Conservation (phyloP, 1,140 invertebrate species). For the Notospermus geniculatus region DNA sequence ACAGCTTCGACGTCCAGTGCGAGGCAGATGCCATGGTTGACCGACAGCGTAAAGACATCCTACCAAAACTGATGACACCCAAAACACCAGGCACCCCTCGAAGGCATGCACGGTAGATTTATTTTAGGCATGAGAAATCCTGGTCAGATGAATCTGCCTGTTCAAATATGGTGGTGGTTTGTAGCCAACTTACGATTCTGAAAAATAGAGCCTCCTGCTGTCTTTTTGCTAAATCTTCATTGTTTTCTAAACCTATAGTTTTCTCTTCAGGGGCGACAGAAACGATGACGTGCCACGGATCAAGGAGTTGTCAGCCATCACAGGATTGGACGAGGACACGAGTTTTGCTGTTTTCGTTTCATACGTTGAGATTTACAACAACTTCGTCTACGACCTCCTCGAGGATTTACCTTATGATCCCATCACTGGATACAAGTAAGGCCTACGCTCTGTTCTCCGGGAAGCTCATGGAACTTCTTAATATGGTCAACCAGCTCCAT, state of each 20-base stretch:
- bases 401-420: constrained; percentile 67
- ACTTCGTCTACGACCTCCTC: constrained; percentile 92
- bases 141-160: too few relatives aligned
- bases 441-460: too few relatives aligned
- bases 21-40: constrained; percentile 85
- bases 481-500: too few relatives aligned
- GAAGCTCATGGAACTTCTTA: too few relatives aligned
- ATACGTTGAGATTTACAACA: constrained; percentile 98
- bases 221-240: too few relatives aligned
- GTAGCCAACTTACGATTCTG: too few relatives aligned
- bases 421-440: constrained; percentile 52
- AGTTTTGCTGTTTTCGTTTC: constrained; percentile 83
- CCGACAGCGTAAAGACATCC: constrained; percentile 59
- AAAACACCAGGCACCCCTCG: constrained; percentile 17
- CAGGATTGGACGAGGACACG: constrained; percentile 72
- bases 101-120: constrained; percentile 1
- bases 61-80: constrained; percentile 44
- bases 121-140: too few relatives aligned
- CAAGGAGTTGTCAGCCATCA: constrained; percentile 59
- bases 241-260: too few relatives aligned
- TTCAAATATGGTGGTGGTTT: too few relatives aligned
- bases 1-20: constrained; percentile 87
- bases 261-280: too few relatives aligned
- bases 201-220: too few relatives aligned
- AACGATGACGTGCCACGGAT: constrained; percentile 29